phyloP scores from a whole-genome alignment of 2,888 invertebrate genomes.

The Emmelina monodactyla region DNA sequence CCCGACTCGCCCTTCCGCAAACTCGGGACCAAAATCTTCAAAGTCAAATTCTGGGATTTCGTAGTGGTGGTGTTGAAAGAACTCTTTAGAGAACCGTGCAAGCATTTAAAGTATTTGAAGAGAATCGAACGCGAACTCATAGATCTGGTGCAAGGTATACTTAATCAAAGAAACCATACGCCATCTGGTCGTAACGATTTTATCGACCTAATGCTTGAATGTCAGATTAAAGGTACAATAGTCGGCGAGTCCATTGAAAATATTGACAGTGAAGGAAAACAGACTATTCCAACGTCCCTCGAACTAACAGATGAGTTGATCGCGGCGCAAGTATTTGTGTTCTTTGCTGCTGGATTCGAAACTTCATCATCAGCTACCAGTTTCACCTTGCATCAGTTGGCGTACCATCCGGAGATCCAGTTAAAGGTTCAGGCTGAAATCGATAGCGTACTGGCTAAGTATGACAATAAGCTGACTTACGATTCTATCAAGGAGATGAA shows the following conservation, averaged over 20 bases:
- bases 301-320: conserved; percentile 19
- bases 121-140: background rate
- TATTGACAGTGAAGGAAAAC: conserved; percentile 13
- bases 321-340: conserved; percentile 13
- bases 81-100: background rate
- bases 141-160: conserved; percentile 4
- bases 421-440: conserved; percentile 28
- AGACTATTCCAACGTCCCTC: conserved; percentile 15
- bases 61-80: conserved; percentile 4
- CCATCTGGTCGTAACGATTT: conserved; percentile 20
- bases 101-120: background rate
- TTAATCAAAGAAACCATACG: conserved; percentile 15
- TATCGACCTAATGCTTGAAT: conserved; percentile 19
- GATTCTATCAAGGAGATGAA: conserved; percentile 27
- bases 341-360: conserved; percentile 24
- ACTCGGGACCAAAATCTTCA: conserved; percentile 15
- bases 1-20: conserved; percentile 17
- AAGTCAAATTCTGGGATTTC: conserved; percentile 4
- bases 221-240: conserved; percentile 15
- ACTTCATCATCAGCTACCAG: conserved; percentile 30
- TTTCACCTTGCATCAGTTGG: conserved; percentile 29
- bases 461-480: conserved; percentile 22
- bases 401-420: conserved; percentile 30
- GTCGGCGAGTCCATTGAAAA: conserved; percentile 16
- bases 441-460: conserved; percentile 20